A percentile compares a stretch with the other conserved stretches of the same genome.
phyloP scores from a whole-genome alignment of 2,888 invertebrate genomes.

The Morpho deidamia region DNA sequence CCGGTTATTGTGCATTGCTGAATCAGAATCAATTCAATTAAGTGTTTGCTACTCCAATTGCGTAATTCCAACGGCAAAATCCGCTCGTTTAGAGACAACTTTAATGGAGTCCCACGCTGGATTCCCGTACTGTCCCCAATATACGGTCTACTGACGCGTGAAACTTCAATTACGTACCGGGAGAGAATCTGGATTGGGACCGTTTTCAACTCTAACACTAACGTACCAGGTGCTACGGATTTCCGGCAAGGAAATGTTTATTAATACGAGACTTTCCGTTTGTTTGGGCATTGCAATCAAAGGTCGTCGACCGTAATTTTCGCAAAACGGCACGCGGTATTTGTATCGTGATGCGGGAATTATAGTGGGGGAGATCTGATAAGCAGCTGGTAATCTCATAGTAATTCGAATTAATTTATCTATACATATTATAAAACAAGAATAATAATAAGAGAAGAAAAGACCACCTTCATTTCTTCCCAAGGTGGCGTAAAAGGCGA shows the following conservation, averaged over 20 bases:
- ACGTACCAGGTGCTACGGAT: background rate
- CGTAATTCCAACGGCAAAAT: background rate
- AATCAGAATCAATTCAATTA: background rate
- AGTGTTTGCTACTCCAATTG: background rate
- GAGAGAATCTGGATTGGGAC: background rate
- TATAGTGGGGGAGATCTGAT: background rate
- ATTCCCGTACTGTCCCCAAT: conserved; percentile 16
- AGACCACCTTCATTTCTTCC: too few relatives aligned
- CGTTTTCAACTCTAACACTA: conserved; percentile 8
- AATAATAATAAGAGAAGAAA: too few relatives aligned
- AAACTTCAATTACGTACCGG: conserved; percentile 39
- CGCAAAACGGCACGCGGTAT: conserved; percentile 12
- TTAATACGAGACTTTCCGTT: conserved; percentile 34
- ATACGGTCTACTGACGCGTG: conserved; percentile 37
- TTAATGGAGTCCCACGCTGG: conserved; percentile 9
- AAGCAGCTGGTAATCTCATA: background rate
- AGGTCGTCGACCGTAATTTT: conserved; percentile 33
- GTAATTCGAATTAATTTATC: background rate
- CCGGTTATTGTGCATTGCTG: too few relatives aligned
- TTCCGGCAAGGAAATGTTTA: conserved; percentile 31
- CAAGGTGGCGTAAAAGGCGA: too few relatives aligned
- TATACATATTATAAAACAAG: background rate
- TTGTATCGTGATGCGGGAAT: background rate
- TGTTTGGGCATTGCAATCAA: conserved; percentile 8
- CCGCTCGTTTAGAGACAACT: conserved; percentile 6